Conservation (phyloP, 1,140 invertebrate genomes). For the Scaptodrosophila lebanonensis region DNA sequence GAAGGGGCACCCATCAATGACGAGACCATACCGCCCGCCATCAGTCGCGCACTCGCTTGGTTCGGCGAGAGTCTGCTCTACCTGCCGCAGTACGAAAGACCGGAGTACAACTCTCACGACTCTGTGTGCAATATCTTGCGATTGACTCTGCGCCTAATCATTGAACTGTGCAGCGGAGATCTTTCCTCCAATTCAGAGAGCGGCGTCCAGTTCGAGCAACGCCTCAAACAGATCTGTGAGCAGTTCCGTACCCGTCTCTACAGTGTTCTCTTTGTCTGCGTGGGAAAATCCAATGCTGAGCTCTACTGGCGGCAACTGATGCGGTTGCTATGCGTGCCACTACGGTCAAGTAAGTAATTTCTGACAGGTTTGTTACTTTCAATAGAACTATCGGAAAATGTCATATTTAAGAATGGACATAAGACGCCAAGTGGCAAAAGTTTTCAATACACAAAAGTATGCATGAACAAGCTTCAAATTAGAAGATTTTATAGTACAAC, state of each 20-base stretch:
- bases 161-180: slow-evolving; percentile 70
- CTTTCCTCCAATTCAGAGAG: slow-evolving; percentile 32
- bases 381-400: no score
- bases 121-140: slow-evolving; percentile 67
- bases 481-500: no score
- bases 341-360: slow-evolving; percentile 48
- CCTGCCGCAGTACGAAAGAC: slow-evolving; percentile 66
- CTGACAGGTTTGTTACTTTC: not conserved
- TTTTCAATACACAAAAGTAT: not conserved
- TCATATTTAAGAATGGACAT: no score
- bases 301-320: slow-evolving; percentile 64
- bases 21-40: slow-evolving; percentile 48
- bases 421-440: no score
- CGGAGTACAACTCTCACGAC: slow-evolving; percentile 63
- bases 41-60: slow-evolving; percentile 54
- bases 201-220: slow-evolving; percentile 75
- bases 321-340: slow-evolving; percentile 36
- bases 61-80: slow-evolving; percentile 49
- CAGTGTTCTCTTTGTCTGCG: slow-evolving; percentile 60
- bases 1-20: slow-evolving; percentile 53
- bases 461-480: no score
- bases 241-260: slow-evolving; percentile 56
- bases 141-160: slow-evolving; percentile 40
- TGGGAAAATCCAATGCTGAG: slow-evolving; percentile 62
- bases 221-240: slow-evolving; percentile 69